Percentiles rank a stretch among this genome's conserved stretches.
These are phyloP conservation scores for Glyphotaelius pellucidus DNA, from an alignment of 2,888 invertebrate species.

Conservation along the genomic window DNA sequence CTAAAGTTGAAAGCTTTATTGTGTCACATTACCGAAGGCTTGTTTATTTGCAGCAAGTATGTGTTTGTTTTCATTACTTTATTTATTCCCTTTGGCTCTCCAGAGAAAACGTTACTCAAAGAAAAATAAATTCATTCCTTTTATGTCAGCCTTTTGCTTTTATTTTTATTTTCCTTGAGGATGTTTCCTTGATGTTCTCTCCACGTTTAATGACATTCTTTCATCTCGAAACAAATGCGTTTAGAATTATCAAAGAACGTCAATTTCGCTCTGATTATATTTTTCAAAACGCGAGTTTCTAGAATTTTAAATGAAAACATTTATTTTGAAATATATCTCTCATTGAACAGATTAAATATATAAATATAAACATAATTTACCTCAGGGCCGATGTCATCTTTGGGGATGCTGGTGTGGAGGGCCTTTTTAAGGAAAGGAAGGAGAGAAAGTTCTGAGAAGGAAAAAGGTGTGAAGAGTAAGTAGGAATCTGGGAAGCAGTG, in stretches of 20 bases:
- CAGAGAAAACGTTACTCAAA: background rate
- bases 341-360: too few relatives aligned
- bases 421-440: too few relatives aligned
- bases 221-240: background rate
- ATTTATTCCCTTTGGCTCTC: background rate
- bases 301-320: background rate
- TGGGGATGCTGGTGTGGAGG: too few relatives aligned
- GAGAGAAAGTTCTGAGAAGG: too few relatives aligned
- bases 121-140: background rate
- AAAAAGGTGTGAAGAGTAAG: too few relatives aligned
- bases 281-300: background rate
- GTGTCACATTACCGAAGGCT: background rate
- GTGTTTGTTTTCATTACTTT: constrained; percentile 2
- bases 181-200: background rate
- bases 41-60: background rate
- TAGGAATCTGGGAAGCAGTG: too few relatives aligned
- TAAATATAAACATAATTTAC: too few relatives aligned
- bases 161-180: background rate
- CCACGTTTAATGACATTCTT: background rate
- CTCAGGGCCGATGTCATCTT: too few relatives aligned
- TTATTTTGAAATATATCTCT: background rate
- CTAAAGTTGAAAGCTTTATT: background rate
- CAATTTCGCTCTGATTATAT: background rate
- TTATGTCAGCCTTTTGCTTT: background rate
- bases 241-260: background rate